Evolutionary conservation across 2,797 vertebrate genomes (phyloP).

Genomic region (Strix occidentalis): DNA sequence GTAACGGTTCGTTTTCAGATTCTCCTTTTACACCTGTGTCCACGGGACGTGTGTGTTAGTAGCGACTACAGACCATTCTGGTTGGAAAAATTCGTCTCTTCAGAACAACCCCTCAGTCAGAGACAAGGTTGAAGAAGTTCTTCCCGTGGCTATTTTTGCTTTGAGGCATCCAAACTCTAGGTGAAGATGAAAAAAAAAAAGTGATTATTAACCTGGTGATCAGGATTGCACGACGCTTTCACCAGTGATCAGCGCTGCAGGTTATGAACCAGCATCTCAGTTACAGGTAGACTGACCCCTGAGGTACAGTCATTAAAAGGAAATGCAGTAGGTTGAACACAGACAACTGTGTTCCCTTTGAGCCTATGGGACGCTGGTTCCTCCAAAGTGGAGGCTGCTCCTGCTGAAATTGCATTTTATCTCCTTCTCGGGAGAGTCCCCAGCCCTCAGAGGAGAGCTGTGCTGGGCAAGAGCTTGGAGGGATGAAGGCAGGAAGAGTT

Average conservation of each 20-base stretch:
- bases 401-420: background rate
- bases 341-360: background rate
- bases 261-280: background rate
- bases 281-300: background rate
- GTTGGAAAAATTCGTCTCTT: background rate
- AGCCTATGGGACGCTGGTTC: background rate
- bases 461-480: background rate
- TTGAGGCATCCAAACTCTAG: background rate
- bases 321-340: fast-evolving
- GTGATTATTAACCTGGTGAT: background rate
- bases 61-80: fast-evolving
- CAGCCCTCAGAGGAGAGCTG: background rate
- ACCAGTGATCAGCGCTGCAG: background rate
- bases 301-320: background rate
- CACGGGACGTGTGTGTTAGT: fast-evolving
- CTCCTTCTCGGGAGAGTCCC: background rate
- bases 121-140: background rate
- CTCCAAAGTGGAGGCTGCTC: background rate
- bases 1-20: background rate
- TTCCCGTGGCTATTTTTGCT: background rate
- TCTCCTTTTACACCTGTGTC: conserved; percentile 15
- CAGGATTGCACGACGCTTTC: background rate
- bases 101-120: background rate
- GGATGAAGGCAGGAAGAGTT: background rate
- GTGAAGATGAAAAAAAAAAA: background rate